Conservation (phyloP, 1,140 invertebrate genomes). For the Chymomyza costata region DNA sequence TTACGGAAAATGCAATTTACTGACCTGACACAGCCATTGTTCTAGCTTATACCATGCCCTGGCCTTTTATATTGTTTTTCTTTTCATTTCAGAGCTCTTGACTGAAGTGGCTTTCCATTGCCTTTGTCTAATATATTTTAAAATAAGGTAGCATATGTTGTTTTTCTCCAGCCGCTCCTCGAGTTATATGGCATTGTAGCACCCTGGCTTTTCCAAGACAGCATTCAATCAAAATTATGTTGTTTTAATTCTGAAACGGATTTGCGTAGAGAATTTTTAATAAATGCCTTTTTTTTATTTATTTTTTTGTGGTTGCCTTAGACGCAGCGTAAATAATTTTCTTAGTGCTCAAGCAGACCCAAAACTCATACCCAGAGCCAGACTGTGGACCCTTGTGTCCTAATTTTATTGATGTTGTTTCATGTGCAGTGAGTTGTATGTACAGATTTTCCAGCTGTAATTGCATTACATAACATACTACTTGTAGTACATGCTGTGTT, state of each 20-base stretch:
- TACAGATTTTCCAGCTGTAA: constrained; percentile 62
- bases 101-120: constrained; percentile 45
- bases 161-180: no score
- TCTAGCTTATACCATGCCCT: constrained; percentile 29
- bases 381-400: no score
- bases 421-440: constrained; percentile 62
- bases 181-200: no score
- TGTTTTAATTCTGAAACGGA: constrained; percentile 65
- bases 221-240: constrained; percentile 69
- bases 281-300: constrained; percentile 42
- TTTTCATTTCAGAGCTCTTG: constrained; percentile 20
- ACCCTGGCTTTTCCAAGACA: constrained; percentile 21
- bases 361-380: no score
- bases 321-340: constrained; percentile 38
- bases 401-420: constrained; percentile 70
- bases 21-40: constrained; percentile 41
- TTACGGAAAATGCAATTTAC: constrained; percentile 58
- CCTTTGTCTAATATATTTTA: constrained; percentile 53
- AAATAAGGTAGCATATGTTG: constrained; percentile 70
- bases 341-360: constrained; percentile 18
- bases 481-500: no score
- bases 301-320: constrained; percentile 38
- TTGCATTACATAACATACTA: no score
- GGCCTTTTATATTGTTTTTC: no score
- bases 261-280: constrained; percentile 70